Base-by-base conservation (phyloP, 2,888 invertebrate genomes). In the Heliothis peltigera region DNA sequence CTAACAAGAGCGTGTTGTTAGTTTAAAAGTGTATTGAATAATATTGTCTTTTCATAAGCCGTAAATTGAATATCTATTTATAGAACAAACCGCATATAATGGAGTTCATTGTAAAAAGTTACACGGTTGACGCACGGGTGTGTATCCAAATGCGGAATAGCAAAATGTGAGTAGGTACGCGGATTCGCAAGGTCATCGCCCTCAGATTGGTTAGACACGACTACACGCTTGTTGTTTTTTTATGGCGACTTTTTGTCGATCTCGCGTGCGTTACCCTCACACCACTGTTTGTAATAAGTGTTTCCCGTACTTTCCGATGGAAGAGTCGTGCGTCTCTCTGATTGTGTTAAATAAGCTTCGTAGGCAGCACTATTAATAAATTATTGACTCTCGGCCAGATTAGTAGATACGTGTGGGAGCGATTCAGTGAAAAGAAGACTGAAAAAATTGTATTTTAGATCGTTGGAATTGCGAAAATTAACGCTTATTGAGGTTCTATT, bases 191-290 rank as follows among this genome's bases (percentile, higher is more conserved):
- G 94, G 91, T 94, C 92, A 87, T 74, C 84, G 93, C 70, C 89
- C 93, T 85, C 81, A 82, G 86, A 89, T 92, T 90, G 87, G 90
- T 89, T 91, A 90, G 90, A 89, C 89, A 88, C 86, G 87, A 86
- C 77, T 75, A 56, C 82, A 79, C 80, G 61, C 51, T 82, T 74
- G 81, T 82, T 87, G 90, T 92, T 91, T 93, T 90, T 85, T 86
- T 70, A 67, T 68, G 81, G 81, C 83, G 79, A 79, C 82, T 91
- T 92, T 92, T 93, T 92, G 90, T 89, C 84, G 85, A 68, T 80
- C 70, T 81, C 78, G 86, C 92, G 94, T 92, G 90, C 92, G 85
- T 93, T 93, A 93, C 91, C 90, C 92, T 83, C 90, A 69, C 66
- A 75, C 70, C 74, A 64, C 56, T 68, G 68, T 77, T 72, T 76